phyloP scores from a whole-genome alignment of 2,797 vertebrate genomes.

The Pangasius macronema region DNA sequence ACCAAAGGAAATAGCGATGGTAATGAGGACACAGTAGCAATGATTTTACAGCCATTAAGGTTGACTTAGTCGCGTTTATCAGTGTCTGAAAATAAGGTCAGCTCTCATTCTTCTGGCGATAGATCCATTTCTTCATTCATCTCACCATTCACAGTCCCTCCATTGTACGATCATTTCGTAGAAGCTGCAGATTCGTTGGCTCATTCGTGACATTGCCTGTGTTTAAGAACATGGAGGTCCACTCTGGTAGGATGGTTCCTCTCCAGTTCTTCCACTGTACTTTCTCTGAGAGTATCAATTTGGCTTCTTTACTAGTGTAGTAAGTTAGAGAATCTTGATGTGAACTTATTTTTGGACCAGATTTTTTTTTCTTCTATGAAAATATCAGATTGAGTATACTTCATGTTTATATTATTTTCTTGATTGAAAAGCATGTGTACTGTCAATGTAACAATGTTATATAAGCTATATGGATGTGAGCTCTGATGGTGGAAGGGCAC shows the following conservation, averaged over 20 bases:
- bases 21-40: constrained; percentile 28
- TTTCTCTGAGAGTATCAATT: constrained; percentile 37
- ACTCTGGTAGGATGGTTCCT: constrained; percentile 26
- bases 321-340: constrained; percentile 24
- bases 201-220: constrained; percentile 39
- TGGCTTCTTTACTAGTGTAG: constrained; percentile 47
- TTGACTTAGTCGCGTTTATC: constrained; percentile 17
- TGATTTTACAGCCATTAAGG: constrained; percentile 44
- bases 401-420: constrained; percentile 37
- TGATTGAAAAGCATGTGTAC: constrained; percentile 38
- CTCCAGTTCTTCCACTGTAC: constrained; percentile 43
- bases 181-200: constrained; percentile 32
- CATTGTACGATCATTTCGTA: constrained; percentile 27
- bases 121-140: constrained; percentile 33
- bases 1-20: constrained; percentile 64
- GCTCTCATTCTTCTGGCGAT: constrained; percentile 1
- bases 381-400: constrained; percentile 36
- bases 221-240: constrained; percentile 30
- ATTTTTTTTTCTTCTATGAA: constrained; percentile 17
- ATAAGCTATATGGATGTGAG: constrained; percentile 56
- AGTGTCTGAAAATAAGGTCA: constrained; percentile 50
- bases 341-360: constrained; percentile 51
- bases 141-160: constrained; percentile 47
- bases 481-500: constrained; percentile 44
- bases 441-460: constrained; percentile 49